Evolutionary conservation across 2,797 vertebrate species (phyloP), one percentile per base, ranked within the genome.

Genomic region (Rhadinocentrus ornatus): DNA sequence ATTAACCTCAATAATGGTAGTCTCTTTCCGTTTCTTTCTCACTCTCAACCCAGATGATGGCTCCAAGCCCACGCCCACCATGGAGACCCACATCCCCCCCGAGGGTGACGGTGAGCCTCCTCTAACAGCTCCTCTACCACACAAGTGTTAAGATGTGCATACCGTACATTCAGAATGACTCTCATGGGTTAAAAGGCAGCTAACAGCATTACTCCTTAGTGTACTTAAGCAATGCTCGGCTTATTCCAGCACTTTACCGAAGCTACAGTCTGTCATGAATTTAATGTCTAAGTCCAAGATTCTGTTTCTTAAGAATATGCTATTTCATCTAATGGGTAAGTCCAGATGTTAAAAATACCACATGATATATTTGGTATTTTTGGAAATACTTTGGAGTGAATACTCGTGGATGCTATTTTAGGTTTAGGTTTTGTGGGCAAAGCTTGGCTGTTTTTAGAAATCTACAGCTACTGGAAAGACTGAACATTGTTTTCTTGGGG

Each of bases 1-100:
- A 99, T 99, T 99, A 98, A 99, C 97, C 97, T 99, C 97, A 98
- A 98, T 99, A 99, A 99, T 99, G 96, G 96, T 97, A 99, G 98
- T 99, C 93, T 99, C 98, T 93, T 99, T 99, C 96, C 97, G 94
- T 89, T 99, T 99, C 93, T 99, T 99, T 97, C 95, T 99, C 94
- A 99, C 97, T 54, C 97, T 99, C 76, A 99, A 99, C 94, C 98
- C 98, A 99, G 98, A 99, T 89, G 98, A 99, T 0, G 98, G 97
- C 81, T 98, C 95, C 66, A 99, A 97, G 91, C 96, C 98, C 15
- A 99, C 98, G 0, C 97, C 98, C 83, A 99, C 98, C 60, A 95
- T 97, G 96, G 96, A 98, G 94, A 96, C 96, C 0, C 96, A 96
- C 6, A 95, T 94, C 2, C 87, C 96, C 56, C 95, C 96, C 0